These are phyloP conservation scores for Oopsacas minuta DNA, from an alignment of 37 sponge, comb jelly and placozoan genomes.

Conservation along the genomic window DNA sequence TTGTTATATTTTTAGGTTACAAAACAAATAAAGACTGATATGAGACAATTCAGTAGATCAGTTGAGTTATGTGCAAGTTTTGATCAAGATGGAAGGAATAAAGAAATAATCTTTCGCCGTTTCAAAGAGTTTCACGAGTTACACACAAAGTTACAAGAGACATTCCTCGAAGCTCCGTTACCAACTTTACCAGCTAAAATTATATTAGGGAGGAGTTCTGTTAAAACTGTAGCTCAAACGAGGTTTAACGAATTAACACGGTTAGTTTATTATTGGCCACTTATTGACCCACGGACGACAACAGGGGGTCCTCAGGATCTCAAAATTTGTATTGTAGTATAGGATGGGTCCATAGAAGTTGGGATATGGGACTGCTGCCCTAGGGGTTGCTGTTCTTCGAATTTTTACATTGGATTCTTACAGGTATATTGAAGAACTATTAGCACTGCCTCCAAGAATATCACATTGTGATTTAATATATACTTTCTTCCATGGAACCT, in stretches of 20 bases:
- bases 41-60: neutral
- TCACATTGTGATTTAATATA: conserved; percentile 52
- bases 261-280: neutral
- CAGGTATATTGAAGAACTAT: neutral
- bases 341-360: too few species aligned
- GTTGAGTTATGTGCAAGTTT: neutral
- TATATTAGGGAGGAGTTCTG: conserved; percentile 21
- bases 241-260: neutral
- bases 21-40: neutral
- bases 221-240: neutral
- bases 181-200: conserved; percentile 60
- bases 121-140: conserved; percentile 78
- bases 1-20: neutral
- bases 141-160: conserved; percentile 41
- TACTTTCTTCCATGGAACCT: conserved; percentile 64
- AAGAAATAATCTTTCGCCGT: conserved; percentile 39
- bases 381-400: too few species aligned
- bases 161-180: conserved; percentile 29
- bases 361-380: too few species aligned
- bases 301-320: too few species aligned
- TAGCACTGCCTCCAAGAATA: neutral
- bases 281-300: too few species aligned
- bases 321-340: too few species aligned
- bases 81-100: neutral
- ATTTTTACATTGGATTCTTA: too few species aligned